Evolutionary conservation across 2,113 vertebrate genomes (phyloP).

Genomic region (Hippoglossus stenolepis): DNA sequence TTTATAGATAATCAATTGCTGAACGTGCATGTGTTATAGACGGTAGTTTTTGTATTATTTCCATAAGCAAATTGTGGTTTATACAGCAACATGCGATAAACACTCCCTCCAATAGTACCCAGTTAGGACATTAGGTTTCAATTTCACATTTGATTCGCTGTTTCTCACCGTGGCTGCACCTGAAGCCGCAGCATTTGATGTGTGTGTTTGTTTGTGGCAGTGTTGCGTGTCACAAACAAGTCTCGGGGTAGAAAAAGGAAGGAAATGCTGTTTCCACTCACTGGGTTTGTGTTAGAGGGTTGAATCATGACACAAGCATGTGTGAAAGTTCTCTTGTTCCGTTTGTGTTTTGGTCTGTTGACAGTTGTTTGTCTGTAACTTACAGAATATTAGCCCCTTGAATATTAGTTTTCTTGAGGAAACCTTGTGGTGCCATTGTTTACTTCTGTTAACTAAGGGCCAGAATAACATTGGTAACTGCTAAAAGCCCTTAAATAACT

Average conservation of each 20-base stretch:
- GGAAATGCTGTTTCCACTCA: conserved; percentile 67
- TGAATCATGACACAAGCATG: conserved; percentile 22
- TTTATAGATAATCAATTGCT: no score
- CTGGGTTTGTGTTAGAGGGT: conserved; percentile 36
- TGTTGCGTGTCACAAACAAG: conserved; percentile 7
- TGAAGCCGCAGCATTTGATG: conserved; percentile 58
- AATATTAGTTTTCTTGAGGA: not conserved
- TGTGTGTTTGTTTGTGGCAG: conserved; percentile 37
- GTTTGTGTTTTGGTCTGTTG: not conserved
- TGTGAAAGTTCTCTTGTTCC: not conserved
- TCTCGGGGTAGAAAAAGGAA: conserved; percentile 57
- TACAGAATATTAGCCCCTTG: not conserved
- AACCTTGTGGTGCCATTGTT: not conserved
- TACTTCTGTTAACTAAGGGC: no score
- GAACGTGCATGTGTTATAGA: not conserved
- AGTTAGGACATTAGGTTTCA: conserved; percentile 9
- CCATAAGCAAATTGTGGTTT: not conserved
- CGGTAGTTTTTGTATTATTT: not conserved
- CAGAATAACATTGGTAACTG: no score
- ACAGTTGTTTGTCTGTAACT: conserved; percentile 28
- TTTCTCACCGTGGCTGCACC: conserved; percentile 16
- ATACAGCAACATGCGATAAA: not conserved
- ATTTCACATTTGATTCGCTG: conserved; percentile 45
- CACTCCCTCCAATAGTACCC: not conserved
- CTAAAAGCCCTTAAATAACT: no score